Percentiles rank a stretch among this genome's conserved stretches.
Conservation (phyloP, 2,113 vertebrate species). For the Nipponia nippon region DNA sequence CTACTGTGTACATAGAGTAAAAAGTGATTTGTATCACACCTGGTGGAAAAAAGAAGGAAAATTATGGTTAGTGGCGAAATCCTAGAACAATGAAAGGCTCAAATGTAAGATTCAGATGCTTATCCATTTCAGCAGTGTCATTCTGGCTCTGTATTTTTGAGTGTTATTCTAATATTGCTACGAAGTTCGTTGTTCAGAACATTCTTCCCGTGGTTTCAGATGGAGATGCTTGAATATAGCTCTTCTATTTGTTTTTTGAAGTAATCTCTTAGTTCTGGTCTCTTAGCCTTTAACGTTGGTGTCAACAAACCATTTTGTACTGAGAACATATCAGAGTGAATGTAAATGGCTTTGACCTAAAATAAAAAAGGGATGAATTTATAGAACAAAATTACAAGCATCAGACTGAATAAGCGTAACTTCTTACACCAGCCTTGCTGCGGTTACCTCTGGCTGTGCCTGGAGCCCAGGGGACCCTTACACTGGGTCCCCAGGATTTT, state of each 20-base stretch:
- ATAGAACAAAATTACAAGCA: not conserved
- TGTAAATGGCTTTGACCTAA: conserved; percentile 94
- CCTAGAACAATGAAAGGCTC: conserved; percentile 65
- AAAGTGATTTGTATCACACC: conserved; percentile 49
- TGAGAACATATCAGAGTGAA: conserved; percentile 94
- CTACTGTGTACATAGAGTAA: conserved; percentile 53
- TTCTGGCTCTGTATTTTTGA: conserved; percentile 58
- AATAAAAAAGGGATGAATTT: conserved; percentile 52
- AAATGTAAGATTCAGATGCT: conserved; percentile 52
- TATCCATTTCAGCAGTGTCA: conserved; percentile 49
- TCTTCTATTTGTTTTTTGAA: conserved; percentile 91
- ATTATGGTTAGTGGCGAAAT: conserved; percentile 59
- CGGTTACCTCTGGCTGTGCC: not conserved
- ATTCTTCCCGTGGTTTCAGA: conserved; percentile 76
- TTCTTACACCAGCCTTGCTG: not conserved
- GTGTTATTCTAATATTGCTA: conserved; percentile 73
- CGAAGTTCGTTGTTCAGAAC: conserved; percentile 54
- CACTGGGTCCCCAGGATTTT: not conserved
- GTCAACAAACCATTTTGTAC: conserved; percentile 94
- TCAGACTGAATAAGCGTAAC: not conserved
- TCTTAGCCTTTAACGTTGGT: conserved; percentile 93
- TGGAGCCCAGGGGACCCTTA: not conserved
- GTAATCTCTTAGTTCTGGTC: conserved; percentile 92
- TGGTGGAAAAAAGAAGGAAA: conserved; percentile 57
- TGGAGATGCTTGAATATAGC: conserved; percentile 88